Percentiles rank a stretch among this genome's conserved stretches.
phyloP scores from a whole-genome alignment of 2,113 vertebrate genomes.

The Lota lota region DNA sequence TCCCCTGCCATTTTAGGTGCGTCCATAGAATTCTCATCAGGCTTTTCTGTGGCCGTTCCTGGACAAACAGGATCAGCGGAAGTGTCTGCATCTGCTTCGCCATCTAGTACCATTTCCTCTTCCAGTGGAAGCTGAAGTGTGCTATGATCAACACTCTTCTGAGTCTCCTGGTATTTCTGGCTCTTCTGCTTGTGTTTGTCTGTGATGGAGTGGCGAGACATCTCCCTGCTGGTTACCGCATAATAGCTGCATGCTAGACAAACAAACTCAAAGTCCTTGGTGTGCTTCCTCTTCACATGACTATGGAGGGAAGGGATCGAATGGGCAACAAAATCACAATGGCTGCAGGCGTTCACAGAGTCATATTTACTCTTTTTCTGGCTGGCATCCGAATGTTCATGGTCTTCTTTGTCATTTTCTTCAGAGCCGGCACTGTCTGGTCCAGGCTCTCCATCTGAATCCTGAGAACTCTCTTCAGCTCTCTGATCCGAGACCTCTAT shows the following conservation, averaged over 20 bases:
- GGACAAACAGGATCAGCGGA: slow-evolving; percentile 14
- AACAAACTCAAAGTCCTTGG: slow-evolving; percentile 89
- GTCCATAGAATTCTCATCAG: slow-evolving; percentile 24
- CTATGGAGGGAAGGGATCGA: slow-evolving; percentile 85
- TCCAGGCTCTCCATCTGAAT: slow-evolving; percentile 25
- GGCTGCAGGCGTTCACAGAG: slow-evolving; percentile 71
- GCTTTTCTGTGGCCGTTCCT: slow-evolving; percentile 11
- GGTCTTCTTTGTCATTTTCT: slow-evolving; percentile 27
- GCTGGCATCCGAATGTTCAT: slow-evolving; percentile 34
- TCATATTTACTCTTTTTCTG: slow-evolving; percentile 58
- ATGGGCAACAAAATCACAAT: slow-evolving; percentile 85
- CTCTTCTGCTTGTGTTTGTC: slow-evolving; percentile 91
- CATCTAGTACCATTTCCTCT: slow-evolving; percentile 3
- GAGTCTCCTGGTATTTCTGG: slow-evolving; percentile 69
- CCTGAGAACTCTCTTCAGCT: slow-evolving; percentile 5
- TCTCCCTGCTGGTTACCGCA: slow-evolving; percentile 88
- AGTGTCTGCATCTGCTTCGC: slow-evolving; percentile 1
- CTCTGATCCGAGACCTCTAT: slow-evolving; percentile 25
- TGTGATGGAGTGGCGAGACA: slow-evolving; percentile 87
- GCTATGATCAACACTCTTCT: slow-evolving; percentile 24
- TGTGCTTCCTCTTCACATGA: slow-evolving; percentile 90
- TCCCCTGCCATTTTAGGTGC: neutral
- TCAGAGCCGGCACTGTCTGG: slow-evolving; percentile 35
- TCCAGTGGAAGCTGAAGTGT: neutral
- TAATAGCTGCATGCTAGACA: slow-evolving; percentile 95